phyloP scores from a whole-genome alignment of 2,113 vertebrate species.

The Hypocryptadius cinnamomeus region DNA sequence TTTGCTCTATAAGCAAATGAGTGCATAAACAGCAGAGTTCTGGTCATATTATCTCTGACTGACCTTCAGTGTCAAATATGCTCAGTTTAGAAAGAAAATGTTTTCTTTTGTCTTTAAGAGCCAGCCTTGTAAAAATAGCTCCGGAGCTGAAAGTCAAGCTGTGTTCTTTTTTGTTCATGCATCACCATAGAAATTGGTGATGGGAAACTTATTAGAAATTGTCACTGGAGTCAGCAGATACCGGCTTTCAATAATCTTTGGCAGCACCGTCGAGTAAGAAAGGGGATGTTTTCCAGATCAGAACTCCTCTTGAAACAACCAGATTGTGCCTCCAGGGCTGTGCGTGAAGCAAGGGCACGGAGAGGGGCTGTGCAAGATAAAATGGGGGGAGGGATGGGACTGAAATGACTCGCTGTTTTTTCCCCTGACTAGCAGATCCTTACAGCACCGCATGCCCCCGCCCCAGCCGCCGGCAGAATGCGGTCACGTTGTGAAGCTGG shows the following conservation, averaged over 20 bases:
- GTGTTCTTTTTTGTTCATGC: not conserved
- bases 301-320: not conserved
- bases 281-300: not conserved
- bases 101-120: conserved; percentile 32
- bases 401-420: not conserved
- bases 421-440: not conserved
- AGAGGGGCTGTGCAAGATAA: not conserved
- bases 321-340: not conserved
- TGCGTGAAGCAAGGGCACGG: not conserved
- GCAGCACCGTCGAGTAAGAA: not conserved
- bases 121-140: conserved; percentile 20
- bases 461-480: not conserved
- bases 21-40: not conserved
- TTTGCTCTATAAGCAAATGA: not conserved
- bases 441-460: accelerated
- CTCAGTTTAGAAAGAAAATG: not conserved
- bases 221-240: conserved; percentile 16
- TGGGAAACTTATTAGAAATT: conserved; percentile 33
- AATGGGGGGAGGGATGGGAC: not conserved
- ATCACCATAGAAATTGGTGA: conserved; percentile 33
- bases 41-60: not conserved
- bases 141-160: not conserved
- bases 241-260: not conserved
- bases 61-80: not conserved
- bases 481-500: not conserved